Conservation (phyloP, 2,113 vertebrate genomes). For the Chionis minor region DNA sequence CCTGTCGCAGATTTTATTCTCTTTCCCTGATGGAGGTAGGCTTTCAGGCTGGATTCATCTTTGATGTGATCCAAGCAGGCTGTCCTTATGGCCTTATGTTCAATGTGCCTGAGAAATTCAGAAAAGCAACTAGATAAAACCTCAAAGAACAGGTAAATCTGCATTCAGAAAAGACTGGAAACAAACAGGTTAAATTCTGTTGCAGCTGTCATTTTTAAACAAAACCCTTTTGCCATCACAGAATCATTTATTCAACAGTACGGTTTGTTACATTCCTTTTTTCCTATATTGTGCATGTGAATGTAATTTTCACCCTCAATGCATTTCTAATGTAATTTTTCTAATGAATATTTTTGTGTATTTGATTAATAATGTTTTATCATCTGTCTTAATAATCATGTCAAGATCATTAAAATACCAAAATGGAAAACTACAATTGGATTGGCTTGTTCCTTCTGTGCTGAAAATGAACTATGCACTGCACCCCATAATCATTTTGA, state of each 20-base stretch:
- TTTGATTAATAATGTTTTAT: constrained; percentile 24
- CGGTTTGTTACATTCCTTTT: not conserved
- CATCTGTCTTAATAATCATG: not conserved
- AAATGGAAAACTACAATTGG: not conserved
- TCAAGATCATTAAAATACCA: not conserved
- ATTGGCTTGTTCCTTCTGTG: not conserved
- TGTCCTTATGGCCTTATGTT: not conserved
- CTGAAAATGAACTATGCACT: constrained; percentile 10
- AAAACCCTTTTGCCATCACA: not conserved
- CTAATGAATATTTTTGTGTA: not conserved
- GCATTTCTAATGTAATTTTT: constrained; percentile 43
- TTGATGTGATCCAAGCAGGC: not conserved
- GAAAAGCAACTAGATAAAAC: not conserved
- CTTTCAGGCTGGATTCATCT: not conserved
- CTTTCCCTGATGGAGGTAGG: not conserved
- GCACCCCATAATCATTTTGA: not conserved
- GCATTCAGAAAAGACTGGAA: not conserved
- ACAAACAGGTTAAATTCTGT: not conserved
- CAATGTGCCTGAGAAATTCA: not conserved
- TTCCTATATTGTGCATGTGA: not conserved
- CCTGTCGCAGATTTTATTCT: not conserved
- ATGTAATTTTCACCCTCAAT: constrained; percentile 11
- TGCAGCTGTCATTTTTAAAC: constrained; percentile 11
- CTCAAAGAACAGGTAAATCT: not conserved
- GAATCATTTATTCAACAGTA: constrained; percentile 48